Conservation (phyloP, 2,113 vertebrate genomes). For the Microcebus jonahi region DNA sequence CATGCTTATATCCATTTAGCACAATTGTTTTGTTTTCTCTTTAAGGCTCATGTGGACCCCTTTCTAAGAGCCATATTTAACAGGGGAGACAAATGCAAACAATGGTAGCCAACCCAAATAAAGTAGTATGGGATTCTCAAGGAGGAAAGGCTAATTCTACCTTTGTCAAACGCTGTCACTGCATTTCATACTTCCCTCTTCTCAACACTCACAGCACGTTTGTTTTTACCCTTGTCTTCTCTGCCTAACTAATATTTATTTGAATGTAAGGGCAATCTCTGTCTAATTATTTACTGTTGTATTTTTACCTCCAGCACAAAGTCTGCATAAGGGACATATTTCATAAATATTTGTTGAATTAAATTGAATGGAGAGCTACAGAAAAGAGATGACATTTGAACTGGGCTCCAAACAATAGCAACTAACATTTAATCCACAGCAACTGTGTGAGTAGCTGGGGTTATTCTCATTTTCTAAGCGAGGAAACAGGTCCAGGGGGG, state of each 20-base stretch:
- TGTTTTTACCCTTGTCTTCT: neutral
- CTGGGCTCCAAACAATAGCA: slow-evolving; percentile 14
- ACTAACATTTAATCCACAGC: slow-evolving; percentile 23
- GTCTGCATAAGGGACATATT: slow-evolving; percentile 8
- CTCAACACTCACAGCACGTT: neutral
- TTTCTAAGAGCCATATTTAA: neutral
- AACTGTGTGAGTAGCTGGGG: neutral
- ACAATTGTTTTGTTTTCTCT: neutral
- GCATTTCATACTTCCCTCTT: neutral
- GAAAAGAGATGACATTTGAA: slow-evolving; percentile 49
- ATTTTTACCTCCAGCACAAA: neutral
- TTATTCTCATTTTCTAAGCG: slow-evolving; percentile 58
- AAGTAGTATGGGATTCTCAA: neutral
- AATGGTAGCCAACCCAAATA: neutral
- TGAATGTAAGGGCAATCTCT: neutral
- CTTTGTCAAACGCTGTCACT: too few relatives aligned
- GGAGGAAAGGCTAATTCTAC: neutral
- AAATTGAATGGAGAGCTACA: slow-evolving; percentile 34
- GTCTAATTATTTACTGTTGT: neutral
- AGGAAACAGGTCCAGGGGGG: neutral
- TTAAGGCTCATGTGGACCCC: neutral
- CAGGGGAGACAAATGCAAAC: neutral
- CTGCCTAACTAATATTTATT: neutral
- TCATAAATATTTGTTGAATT: slow-evolving; percentile 38
- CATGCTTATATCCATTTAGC: neutral